Evolutionary conservation across 2,888 invertebrate species (phyloP).

Genomic region (Aleiodes testaceus): DNA sequence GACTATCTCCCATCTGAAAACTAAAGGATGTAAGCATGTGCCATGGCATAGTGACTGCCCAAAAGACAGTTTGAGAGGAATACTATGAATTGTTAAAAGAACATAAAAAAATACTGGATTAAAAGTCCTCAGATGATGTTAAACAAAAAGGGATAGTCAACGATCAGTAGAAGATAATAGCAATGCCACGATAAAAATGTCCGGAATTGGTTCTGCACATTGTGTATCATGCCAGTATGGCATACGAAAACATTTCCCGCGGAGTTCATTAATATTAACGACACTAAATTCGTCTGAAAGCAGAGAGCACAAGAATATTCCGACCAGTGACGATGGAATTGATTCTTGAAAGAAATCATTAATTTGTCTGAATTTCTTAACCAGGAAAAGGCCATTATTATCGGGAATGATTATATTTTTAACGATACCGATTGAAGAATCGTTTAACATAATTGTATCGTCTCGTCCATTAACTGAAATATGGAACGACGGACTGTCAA

Average conservation of each 20-base stretch:
- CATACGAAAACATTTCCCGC: slow-evolving; percentile 7
- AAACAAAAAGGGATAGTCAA: too few species aligned
- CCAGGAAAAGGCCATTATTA: not conserved
- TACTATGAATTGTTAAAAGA: too few species aligned
- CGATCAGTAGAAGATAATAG: too few species aligned
- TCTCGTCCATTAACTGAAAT: not conserved
- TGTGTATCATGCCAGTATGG: not conserved
- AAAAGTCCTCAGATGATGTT: too few species aligned
- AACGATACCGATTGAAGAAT: not conserved
- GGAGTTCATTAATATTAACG: not conserved
- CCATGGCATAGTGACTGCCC: too few species aligned
- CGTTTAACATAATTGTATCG: not conserved
- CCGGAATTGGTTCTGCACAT: too few species aligned
- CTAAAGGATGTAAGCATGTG: too few species aligned
- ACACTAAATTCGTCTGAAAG: not conserved
- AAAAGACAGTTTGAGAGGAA: too few species aligned
- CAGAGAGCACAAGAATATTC: not conserved
- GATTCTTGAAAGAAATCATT: not conserved
- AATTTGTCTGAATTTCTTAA: not conserved
- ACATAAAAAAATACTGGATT: too few species aligned
- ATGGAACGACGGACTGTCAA: not conserved
- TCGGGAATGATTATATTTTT: not conserved
- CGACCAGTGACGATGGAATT: not conserved
- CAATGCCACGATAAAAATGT: too few species aligned
- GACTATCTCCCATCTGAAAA: too few species aligned